These are phyloP conservation scores for Barypeithes pellucidus DNA, from an alignment of 2,888 invertebrate genomes.

Conservation along the genomic window DNA sequence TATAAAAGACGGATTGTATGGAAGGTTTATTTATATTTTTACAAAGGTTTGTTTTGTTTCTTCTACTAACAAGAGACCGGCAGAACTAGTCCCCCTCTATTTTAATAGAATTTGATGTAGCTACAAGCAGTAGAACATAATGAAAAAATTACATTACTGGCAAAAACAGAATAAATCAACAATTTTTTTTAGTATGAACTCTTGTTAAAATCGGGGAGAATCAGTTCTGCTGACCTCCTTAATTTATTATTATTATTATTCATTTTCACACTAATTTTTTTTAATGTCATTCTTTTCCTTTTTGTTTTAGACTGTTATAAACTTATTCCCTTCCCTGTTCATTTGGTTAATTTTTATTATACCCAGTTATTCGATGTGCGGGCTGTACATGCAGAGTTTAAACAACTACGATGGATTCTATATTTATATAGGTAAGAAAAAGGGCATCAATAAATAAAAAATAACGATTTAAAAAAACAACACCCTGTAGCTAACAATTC, in stretches of 20 bases:
- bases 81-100: not conserved
- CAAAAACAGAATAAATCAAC: too few species aligned
- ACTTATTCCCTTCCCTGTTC: constrained; percentile 83
- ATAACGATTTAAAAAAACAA: too few species aligned
- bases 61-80: not conserved
- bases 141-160: too few species aligned
- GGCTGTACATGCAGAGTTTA: constrained; percentile 81
- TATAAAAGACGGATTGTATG: constrained; percentile 85
- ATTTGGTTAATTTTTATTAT: constrained; percentile 89
- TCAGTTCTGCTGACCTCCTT: too few species aligned
- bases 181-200: too few species aligned
- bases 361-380: constrained; percentile 92
- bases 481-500: too few species aligned
- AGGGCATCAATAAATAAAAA: too few species aligned
- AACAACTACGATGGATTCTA: constrained; percentile 81
- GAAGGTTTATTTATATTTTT: constrained; percentile 83
- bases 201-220: too few species aligned
- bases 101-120: too few species aligned
- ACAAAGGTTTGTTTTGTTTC: constrained; percentile 77
- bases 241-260: not conserved
- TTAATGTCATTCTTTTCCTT: constrained; percentile 47
- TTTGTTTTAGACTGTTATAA: constrained; percentile 80
- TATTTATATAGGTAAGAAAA: constrained; percentile 77
- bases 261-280: constrained; percentile 1
- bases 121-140: too few species aligned